Conservation (phyloP, 2,888 invertebrate genomes). For the Salpingus planirostris region DNA sequence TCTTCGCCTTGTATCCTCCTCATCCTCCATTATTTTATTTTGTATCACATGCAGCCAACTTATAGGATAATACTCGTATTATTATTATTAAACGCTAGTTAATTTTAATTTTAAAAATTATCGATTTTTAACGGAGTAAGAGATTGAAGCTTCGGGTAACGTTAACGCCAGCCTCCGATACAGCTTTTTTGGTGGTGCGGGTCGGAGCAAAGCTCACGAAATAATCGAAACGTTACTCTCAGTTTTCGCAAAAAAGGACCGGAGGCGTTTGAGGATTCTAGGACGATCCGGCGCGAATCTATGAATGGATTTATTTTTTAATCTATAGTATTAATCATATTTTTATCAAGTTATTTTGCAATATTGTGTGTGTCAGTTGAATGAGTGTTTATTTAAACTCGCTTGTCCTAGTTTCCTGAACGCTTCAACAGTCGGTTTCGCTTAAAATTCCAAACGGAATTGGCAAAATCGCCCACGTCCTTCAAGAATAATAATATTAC, state of each 20-base stretch:
- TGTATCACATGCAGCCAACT: too few relatives aligned
- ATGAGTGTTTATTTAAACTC: slow-evolving; percentile 34
- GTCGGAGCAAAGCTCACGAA: neutral
- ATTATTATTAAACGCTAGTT: too few relatives aligned
- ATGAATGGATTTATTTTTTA: slow-evolving; percentile 7
- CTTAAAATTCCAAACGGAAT: too few relatives aligned
- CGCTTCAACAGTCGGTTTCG: slow-evolving; percentile 25
- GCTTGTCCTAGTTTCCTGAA: slow-evolving; percentile 40
- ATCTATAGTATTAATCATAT: slow-evolving; percentile 3
- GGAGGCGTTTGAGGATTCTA: slow-evolving; percentile 29
- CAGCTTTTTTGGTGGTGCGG: too few relatives aligned
- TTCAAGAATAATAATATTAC: slow-evolving; percentile 18
- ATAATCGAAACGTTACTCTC: neutral
- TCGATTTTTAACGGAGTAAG: too few relatives aligned
- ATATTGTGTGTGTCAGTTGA: slow-evolving; percentile 17
- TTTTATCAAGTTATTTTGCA: slow-evolving; percentile 9
- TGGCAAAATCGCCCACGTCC: slow-evolving; percentile 15
- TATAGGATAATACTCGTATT: too few relatives aligned
- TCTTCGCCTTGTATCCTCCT: too few relatives aligned
- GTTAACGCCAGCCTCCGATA: too few relatives aligned
- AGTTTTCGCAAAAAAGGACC: neutral
- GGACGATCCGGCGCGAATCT: slow-evolving; percentile 37
- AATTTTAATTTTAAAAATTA: too few relatives aligned
- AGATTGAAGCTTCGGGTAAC: too few relatives aligned
- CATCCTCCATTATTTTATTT: too few relatives aligned